phyloP scores from a whole-genome alignment of 64 coral and sea anemone genomes.

The Montipora sp. region DNA sequence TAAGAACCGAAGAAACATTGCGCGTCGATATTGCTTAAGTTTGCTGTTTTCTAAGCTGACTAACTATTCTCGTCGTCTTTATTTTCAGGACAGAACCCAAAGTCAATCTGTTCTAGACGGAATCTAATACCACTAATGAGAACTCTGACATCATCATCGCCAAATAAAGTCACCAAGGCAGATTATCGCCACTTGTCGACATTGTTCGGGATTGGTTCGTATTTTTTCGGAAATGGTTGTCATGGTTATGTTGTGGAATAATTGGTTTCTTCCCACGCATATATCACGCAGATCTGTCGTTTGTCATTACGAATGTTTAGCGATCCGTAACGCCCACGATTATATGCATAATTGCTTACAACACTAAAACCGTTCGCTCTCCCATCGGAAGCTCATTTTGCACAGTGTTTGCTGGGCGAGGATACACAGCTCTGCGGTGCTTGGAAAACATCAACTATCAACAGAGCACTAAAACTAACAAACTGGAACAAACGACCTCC shows the following conservation, averaged over 20 bases:
- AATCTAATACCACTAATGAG: constrained; percentile 27
- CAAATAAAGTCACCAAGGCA: constrained; percentile 29
- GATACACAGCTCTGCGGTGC: constrained; percentile 26
- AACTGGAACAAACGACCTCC: not conserved
- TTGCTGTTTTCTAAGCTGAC: not conserved
- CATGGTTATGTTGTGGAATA: constrained; percentile 44
- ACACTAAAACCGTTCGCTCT: constrained; percentile 5
- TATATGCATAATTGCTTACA: constrained; percentile 69
- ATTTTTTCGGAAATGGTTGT: constrained; percentile 60
- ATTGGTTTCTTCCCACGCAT: constrained; percentile 7
- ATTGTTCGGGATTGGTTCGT: constrained; percentile 56
- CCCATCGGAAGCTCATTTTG: constrained; percentile 31
- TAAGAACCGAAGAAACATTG: not conserved
- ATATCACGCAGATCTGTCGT: constrained; percentile 31
- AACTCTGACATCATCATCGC: constrained; percentile 26
- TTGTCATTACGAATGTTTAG: constrained; percentile 52
- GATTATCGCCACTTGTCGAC: constrained; percentile 41
- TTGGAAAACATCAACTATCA: not conserved
- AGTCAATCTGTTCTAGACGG: constrained; percentile 36
- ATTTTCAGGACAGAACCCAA: not conserved
- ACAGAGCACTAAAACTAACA: not conserved
- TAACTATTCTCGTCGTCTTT: not conserved
- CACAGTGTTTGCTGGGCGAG: constrained; percentile 26
- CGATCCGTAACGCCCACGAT: constrained; percentile 58
- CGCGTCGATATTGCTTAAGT: not conserved